Evolutionary conservation across 2,113 vertebrate species (phyloP), one percentile per base, ranked within the genome.

Genomic region (Indicator indicator): DNA sequence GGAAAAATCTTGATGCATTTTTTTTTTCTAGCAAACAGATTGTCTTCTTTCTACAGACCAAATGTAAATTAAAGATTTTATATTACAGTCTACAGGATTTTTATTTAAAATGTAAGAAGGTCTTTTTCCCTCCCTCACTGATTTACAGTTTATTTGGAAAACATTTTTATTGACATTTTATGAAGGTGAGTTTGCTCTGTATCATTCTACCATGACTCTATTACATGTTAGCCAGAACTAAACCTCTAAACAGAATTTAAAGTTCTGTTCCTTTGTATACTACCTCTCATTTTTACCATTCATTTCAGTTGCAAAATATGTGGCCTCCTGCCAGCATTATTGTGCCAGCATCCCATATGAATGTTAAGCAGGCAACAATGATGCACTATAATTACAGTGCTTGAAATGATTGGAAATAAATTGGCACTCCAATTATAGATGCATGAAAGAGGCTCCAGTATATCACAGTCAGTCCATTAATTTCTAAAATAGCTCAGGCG

Each of bases 341-440:
- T 97, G 82, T 93, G 94, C 96, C 92, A 97, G 73, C 52, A 93
- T 97, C 96, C 77, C 71, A 71, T 91, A 93, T 96, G 97, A 98
- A 97, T 98, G 96, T 97, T 98, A 98, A 98, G 94, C 92, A 98
- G 97, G 94, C 97, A 97, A 84, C 54, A 86, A 96, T 97, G 97
- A 98, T 98, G 97, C 95, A 94, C 92, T 96, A 95, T 98, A 98
- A 98, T 98, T 98, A 98, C 95, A 97, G 96, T 97, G 97, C 97
- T 98, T 95, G 97, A 97, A 98, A 98, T 97, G 97, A 98, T 98
- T 98, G 97, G 97, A 98, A 98, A 98, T 97, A 98, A 98, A 98
- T 98, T 98, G 98, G 94, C 93, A 96, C 95, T 98, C 93, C 97
- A 97, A 98, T 98, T 98, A 98, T 82, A 96, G 97, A 98, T 98